Evolutionary conservation across 1,140 invertebrate species (phyloP).

Genomic region (Apis laboriosa): DNA sequence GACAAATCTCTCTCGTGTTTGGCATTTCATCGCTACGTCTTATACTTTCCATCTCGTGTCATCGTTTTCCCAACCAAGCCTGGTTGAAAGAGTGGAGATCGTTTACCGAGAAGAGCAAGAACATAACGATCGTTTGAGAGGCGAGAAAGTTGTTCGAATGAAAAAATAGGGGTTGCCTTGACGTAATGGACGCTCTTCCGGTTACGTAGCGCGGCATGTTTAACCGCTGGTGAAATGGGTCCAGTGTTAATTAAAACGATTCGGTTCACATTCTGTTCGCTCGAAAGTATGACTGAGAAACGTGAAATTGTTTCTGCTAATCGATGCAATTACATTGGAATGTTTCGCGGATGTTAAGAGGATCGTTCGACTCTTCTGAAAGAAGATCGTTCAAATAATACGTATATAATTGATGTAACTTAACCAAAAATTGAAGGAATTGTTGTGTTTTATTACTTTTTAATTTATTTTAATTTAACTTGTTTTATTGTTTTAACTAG

Average conservation of each 20-base stretch:
- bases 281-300: not conserved
- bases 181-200: slow-evolving; percentile 1
- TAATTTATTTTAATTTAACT: no score
- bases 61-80: not conserved
- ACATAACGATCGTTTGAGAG: not conserved
- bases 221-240: not conserved
- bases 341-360: not conserved
- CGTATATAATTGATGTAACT: no score
- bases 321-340: not conserved
- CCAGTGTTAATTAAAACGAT: not conserved
- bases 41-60: slow-evolving; percentile 51
- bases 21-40: slow-evolving; percentile 3
- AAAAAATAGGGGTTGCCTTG: slow-evolving; percentile 16
- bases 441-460: no score
- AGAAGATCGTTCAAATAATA: not conserved
- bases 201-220: not conserved
- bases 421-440: no score
- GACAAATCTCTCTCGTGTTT: slow-evolving; percentile 15
- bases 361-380: not conserved
- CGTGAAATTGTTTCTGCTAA: not conserved
- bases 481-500: no score
- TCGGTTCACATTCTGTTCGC: not conserved
- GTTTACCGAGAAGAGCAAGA: not conserved
- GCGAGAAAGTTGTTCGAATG: slow-evolving; percentile 47
- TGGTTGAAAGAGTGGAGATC: slow-evolving; percentile 20